Conservation (phyloP, 2,797 vertebrate genomes). For the Rhabdomys pumilio region DNA sequence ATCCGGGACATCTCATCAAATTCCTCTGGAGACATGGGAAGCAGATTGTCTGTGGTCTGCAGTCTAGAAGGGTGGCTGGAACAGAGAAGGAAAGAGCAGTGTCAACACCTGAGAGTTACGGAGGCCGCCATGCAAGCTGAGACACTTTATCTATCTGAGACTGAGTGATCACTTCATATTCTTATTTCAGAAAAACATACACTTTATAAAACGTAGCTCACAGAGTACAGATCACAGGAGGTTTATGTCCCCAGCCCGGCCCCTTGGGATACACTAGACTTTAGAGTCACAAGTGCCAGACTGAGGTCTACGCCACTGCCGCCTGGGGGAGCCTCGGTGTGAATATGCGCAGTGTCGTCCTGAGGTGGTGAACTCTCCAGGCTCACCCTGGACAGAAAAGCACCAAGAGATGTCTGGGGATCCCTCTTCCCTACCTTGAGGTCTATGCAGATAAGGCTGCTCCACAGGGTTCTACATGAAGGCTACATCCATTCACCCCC, state of each 20-base stretch:
- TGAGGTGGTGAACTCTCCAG: background rate
- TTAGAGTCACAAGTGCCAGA: background rate
- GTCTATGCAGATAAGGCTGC: constrained; percentile 83
- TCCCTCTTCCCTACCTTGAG: constrained; percentile 85
- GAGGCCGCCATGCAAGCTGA: background rate
- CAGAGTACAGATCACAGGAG: background rate
- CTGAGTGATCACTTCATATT: background rate
- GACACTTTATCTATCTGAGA: background rate
- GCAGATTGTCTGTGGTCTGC: constrained; percentile 91
- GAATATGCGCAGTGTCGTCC: background rate
- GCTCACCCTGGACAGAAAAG: constrained; percentile 51
- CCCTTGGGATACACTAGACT: constrained; percentile 3
- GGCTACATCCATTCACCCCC: constrained; percentile 86
- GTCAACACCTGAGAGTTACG: background rate
- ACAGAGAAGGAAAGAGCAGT: constrained; percentile 1
- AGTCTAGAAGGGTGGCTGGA: constrained; percentile 91
- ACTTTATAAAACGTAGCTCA: background rate
- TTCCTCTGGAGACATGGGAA: constrained; percentile 96
- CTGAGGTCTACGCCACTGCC: background rate
- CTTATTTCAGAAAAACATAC: background rate
- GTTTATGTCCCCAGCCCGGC: constrained; percentile 67
- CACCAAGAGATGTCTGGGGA: constrained; percentile 70
- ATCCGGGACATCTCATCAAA: constrained; percentile 91
- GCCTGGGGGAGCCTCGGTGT: constrained; percentile 10
- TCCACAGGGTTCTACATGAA: constrained; percentile 84